Percentiles rank a stretch among this genome's conserved stretches.
Evolutionary conservation across 2,797 vertebrate genomes (phyloP).

Genomic region (Orientallactaga sibirica): DNA sequence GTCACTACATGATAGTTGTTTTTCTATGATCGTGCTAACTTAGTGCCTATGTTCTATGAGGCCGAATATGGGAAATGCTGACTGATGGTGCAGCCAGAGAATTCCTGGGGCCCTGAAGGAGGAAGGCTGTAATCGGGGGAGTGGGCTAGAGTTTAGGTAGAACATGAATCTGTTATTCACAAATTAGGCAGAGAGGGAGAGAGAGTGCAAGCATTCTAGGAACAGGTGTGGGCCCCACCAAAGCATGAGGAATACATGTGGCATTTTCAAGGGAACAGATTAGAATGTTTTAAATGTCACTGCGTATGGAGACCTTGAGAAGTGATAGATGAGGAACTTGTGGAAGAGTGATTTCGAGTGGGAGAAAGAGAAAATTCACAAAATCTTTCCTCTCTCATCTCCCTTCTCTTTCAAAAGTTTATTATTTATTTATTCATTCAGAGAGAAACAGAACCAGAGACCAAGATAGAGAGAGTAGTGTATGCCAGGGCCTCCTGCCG

Average conservation of each 20-base stretch:
- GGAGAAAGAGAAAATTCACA: not conserved
- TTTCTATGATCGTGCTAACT: not conserved
- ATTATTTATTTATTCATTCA: too few species aligned
- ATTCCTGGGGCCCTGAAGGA: not conserved
- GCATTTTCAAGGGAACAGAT: conserved; percentile 26
- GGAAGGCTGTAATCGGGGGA: not conserved
- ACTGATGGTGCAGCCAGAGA: not conserved
- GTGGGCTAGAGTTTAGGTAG: not conserved
- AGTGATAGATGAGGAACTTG: not conserved
- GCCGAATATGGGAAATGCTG: not conserved
- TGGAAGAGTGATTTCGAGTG: not conserved
- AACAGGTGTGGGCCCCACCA: not conserved
- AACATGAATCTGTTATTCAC: not conserved
- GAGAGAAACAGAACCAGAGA: too few species aligned
- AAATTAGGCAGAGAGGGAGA: not conserved
- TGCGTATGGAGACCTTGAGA: not conserved
- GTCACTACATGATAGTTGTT: not conserved
- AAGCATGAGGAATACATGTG: not conserved
- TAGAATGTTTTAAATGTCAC: conserved; percentile 43
- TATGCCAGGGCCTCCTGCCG: too few species aligned
- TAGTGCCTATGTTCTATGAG: not conserved
- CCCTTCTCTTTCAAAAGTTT: not conserved
- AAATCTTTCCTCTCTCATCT: not conserved
- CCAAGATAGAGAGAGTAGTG: too few species aligned
- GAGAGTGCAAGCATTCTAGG: not conserved